Evolutionary conservation across 2,113 vertebrate genomes (phyloP).

Genomic region (Clupea harengus): DNA sequence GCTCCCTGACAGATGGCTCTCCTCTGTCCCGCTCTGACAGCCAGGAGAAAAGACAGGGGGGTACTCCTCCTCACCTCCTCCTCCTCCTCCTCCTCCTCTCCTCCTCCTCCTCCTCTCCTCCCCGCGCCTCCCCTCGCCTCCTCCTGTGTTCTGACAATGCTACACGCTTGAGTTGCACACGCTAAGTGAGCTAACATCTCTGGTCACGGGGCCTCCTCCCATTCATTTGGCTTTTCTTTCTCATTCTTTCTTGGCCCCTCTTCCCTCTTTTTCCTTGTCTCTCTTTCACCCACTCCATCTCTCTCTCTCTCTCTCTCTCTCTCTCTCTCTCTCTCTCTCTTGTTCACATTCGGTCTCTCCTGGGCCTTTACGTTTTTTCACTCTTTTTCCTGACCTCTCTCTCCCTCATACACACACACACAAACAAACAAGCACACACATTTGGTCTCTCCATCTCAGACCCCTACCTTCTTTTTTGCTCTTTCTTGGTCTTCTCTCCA

Average conservation of each 20-base stretch:
- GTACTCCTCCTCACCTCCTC: conserved; percentile 8
- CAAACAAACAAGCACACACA: conserved; percentile 32
- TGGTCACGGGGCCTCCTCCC: not conserved
- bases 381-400: not conserved
- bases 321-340: not conserved
- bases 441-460: conserved; percentile 26
- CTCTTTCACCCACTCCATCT: not conserved
- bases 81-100: conserved; percentile 15
- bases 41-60: conserved; percentile 24
- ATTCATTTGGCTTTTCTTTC: not conserved
- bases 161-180: not conserved
- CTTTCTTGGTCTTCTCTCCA: too few relatives aligned
- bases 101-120: not conserved
- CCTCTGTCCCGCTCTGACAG: not conserved
- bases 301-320: not conserved
- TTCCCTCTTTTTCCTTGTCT: not conserved
- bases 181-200: not conserved
- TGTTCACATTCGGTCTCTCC: not conserved
- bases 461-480: too few relatives aligned
- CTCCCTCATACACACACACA: conserved; percentile 51
- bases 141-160: not conserved
- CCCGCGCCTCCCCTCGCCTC: not conserved
- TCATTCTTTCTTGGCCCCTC: not conserved
- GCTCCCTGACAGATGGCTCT: conserved; percentile 34
- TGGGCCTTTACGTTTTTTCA: not conserved